A percentile compares a stretch with the other conserved stretches of the same genome.
Conservation (phyloP, 2,888 invertebrate species). For the Paralinhomoeus sp. region DNA sequence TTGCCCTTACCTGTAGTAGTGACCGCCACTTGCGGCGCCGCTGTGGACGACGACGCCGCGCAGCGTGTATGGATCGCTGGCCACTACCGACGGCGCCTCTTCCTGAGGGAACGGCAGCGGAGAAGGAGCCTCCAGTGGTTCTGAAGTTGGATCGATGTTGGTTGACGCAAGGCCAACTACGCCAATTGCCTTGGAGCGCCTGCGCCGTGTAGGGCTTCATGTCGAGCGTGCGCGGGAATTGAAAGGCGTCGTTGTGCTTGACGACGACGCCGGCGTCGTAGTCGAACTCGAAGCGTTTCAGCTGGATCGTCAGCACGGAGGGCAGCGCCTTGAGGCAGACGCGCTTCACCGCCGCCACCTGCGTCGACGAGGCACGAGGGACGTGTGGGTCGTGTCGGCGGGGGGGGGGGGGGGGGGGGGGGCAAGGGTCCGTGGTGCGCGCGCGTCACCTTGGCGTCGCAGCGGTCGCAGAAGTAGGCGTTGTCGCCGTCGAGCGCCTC, state of each 20-base stretch:
- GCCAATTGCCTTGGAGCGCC: slow-evolving; percentile 78
- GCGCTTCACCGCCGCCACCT: slow-evolving; percentile 88
- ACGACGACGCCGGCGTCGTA: slow-evolving; percentile 69
- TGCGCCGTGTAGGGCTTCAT: slow-evolving; percentile 94
- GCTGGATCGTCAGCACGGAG: slow-evolving; percentile 79
- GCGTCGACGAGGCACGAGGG: no score
- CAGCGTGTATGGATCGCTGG: slow-evolving; percentile 46
- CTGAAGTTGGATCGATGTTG: no score
- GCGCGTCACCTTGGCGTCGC: slow-evolving; percentile 97
- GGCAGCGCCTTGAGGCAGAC: slow-evolving; percentile 89
- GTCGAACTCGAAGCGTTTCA: slow-evolving; percentile 93
- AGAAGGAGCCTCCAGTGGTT: no score
- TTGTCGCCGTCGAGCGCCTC: slow-evolving; percentile 90
- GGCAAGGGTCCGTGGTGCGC: no score
- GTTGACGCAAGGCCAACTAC: no score
- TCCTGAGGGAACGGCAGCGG: no score
- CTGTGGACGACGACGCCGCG: slow-evolving; percentile 94
- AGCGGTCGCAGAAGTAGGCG: slow-evolving; percentile 94
- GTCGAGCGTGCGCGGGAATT: slow-evolving; percentile 82
- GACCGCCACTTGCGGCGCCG: slow-evolving; percentile 91
- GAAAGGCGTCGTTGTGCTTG: slow-evolving; percentile 97
- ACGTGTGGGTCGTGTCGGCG: no score
- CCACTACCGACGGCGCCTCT: slow-evolving; percentile 35
- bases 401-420: no score
- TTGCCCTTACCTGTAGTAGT: slow-evolving; percentile 88